Evolutionary conservation across 2,113 vertebrate species (phyloP).

Genomic region (Proterorhinus semilunaris): DNA sequence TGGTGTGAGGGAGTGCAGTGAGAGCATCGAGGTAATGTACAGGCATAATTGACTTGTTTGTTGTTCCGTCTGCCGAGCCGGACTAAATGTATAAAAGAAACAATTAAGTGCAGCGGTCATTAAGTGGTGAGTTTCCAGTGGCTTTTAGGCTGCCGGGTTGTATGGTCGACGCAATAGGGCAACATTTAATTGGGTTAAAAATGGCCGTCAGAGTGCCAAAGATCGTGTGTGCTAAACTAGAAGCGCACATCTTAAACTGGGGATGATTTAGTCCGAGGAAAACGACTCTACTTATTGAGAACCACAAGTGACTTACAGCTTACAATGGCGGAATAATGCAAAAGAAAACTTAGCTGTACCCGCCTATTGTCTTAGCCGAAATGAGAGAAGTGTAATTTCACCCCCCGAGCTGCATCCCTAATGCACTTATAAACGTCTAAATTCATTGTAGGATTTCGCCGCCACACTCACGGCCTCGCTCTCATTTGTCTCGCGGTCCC

Average conservation of each 20-base stretch:
- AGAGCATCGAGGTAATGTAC: conserved; percentile 35
- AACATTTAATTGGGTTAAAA: conserved; percentile 24
- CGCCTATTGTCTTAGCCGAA: not conserved
- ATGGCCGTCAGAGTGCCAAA: conserved; percentile 8
- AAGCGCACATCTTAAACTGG: not conserved
- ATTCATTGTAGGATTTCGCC: conserved; percentile 1
- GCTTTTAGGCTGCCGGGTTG: conserved; percentile 22
- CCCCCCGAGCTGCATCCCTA: not conserved
- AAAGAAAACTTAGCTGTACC: no score
- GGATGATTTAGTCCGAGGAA: not conserved
- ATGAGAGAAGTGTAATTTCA: not conserved
- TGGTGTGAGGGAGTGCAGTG: not conserved
- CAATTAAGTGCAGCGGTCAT: conserved; percentile 54
- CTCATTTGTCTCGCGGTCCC: not conserved
- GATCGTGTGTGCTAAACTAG: not conserved
- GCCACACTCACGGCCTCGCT: not conserved
- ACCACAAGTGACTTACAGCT: no score
- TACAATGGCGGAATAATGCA: no score
- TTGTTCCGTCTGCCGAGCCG: conserved; percentile 44
- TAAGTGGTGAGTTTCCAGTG: conserved; percentile 41
- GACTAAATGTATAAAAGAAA: conserved; percentile 41
- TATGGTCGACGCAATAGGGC: conserved; percentile 30
- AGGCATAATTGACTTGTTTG: conserved; percentile 61
- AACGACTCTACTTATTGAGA: not conserved
- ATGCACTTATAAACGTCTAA: not conserved